Base-by-base conservation (phyloP, 2,113 vertebrate species). In the Columba livia region DNA sequence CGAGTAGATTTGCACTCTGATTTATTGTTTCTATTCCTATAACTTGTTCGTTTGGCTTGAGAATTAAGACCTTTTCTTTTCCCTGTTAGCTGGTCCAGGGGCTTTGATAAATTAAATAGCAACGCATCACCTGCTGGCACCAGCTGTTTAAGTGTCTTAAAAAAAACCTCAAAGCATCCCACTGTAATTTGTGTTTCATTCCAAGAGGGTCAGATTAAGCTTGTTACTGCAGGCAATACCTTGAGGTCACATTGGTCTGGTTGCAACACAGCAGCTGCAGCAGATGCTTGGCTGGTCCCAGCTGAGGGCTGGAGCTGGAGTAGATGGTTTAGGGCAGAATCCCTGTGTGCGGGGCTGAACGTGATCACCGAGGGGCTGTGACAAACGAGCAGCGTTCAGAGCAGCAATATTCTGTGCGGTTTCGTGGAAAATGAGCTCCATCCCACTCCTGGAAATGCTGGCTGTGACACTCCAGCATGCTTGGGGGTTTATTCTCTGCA, bases 361-460 rank as follows among this genome's bases (percentile, higher is more conserved):
- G 0, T 20, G 53, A 9, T 25, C 42, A 1, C 29, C 8, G 69
- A 71, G 65, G 38, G 64, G 88, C 93, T 74, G 65, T 31, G 69
- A 56, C 32, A 29, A 80, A 51, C 3, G 6, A 72, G 29, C 18
- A 32, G 67, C 65, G 36, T 85, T 90, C 79, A 94, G 61, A 73
- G 9, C 5, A 69, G 88, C 88, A 48, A 67, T 18, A 5, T 81
- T 87, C 73, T 57, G 34, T 78, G 69, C 11, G 4, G 48, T 64
- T 89, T 53, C 12, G 12, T 48, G 71, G 69, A 71, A 90, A 87
- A 90, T 16, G n/a, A 9, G 3, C 86, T 81, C 72, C 79, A 48
- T 94, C 92, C 83, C 79, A 78, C 90, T 92, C 89, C 73, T 93
- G 94, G 77, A 90, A 90, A 34, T 31, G 73, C 70, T 94, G 80